Conservation (phyloP, 2,113 vertebrate species). For the Pelecanus crispus region DNA sequence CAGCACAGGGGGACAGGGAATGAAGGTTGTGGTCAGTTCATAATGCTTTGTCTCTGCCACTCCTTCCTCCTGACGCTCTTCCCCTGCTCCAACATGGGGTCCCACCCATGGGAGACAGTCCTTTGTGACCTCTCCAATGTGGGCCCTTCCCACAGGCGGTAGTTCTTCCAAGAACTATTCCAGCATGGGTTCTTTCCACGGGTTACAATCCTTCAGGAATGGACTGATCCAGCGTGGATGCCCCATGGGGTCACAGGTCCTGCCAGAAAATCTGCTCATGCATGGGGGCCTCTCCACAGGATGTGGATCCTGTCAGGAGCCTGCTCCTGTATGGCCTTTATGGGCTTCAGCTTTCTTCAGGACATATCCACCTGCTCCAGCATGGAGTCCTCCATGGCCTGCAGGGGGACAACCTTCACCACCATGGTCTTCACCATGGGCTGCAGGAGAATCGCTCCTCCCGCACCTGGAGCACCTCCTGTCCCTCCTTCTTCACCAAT, state of each 20-base stretch:
- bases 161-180: not conserved
- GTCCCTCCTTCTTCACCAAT: not conserved
- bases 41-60: not conserved
- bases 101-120: not conserved
- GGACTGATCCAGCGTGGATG: not conserved
- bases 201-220: not conserved
- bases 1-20: fast-evolving
- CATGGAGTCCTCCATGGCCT: not conserved
- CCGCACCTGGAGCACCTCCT: fast-evolving
- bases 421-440: not conserved
- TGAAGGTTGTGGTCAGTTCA: not conserved
- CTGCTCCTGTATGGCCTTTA: not conserved
- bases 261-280: not conserved
- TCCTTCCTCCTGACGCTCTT: not conserved
- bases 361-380: not conserved
- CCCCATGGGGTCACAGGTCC: not conserved
- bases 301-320: not conserved
- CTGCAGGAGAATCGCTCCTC: not conserved
- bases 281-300: not conserved
- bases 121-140: not conserved
- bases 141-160: not conserved
- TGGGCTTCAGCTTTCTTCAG: not conserved
- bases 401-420: not conserved
- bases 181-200: not conserved
- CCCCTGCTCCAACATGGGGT: not conserved